Percentiles rank a stretch among this genome's conserved stretches.
Evolutionary conservation across 1,140 invertebrate species (phyloP).

Genomic region (Pseudoatta argentina): DNA sequence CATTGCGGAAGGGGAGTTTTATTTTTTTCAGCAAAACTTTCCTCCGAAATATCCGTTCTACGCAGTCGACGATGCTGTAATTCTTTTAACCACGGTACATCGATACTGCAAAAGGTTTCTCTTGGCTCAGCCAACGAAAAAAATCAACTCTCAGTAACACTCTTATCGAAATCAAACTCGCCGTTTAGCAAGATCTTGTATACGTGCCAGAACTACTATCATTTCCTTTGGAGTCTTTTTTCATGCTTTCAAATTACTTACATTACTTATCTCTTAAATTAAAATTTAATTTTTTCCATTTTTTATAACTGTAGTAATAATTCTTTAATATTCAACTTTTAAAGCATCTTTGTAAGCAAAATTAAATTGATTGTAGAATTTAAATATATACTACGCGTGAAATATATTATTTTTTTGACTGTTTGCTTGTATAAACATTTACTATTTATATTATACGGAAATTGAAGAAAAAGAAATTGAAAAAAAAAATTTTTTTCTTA

Average conservation of each 20-base stretch:
- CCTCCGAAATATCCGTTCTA: slow-evolving; percentile 2
- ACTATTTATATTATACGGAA: neutral
- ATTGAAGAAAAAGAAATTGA: neutral
- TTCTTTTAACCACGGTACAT: slow-evolving; percentile 22
- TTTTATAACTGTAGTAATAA: neutral
- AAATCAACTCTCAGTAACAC: slow-evolving; percentile 25
- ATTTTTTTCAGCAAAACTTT: slow-evolving; percentile 9
- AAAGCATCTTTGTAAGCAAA: neutral
- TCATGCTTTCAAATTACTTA: neutral
- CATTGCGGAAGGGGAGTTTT: neutral
- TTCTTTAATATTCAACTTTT: neutral
- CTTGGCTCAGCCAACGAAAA: neutral
- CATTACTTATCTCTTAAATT: neutral
- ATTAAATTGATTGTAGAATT: neutral
- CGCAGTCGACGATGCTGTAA: neutral
- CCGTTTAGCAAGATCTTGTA: slow-evolving; percentile 18
- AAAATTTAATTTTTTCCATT: neutral
- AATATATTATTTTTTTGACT: neutral
- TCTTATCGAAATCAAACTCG: slow-evolving; percentile 36
- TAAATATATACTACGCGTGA: neutral
- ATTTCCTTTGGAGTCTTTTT: neutral
- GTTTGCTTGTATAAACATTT: neutral
- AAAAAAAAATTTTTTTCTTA: neutral
- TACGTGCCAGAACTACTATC: neutral
- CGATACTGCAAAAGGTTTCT: slow-evolving; percentile 3